These are phyloP conservation scores for Listronotus bonariensis DNA, from an alignment of 1,140 invertebrate species.

Conservation along the genomic window DNA sequence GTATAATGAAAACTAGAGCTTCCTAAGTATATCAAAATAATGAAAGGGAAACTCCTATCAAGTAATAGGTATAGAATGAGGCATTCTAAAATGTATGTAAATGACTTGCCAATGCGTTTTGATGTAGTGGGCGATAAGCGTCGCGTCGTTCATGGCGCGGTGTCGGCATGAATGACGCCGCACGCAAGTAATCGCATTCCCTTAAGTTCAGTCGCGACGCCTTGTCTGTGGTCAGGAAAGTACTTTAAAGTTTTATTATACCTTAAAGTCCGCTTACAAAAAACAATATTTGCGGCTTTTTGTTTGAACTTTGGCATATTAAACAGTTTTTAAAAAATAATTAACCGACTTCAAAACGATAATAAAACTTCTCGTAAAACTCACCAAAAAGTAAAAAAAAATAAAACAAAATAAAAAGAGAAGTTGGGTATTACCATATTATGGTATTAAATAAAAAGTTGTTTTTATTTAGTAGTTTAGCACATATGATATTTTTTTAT, in stretches of 20 bases:
- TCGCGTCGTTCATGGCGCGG: constrained; percentile 18
- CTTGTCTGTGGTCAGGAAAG: constrained; percentile 28
- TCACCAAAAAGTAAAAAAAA: too few relatives aligned
- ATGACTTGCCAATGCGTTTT: constrained; percentile 14
- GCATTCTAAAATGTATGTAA: constrained; percentile 5
- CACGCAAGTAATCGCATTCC: constrained; percentile 47
- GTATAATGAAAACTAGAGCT: too few relatives aligned
- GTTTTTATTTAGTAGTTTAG: too few relatives aligned
- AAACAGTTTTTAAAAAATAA: too few relatives aligned
- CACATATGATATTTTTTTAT: too few relatives aligned
- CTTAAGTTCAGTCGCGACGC: constrained; percentile 40
- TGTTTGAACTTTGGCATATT: too few relatives aligned
- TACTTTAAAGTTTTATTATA: constrained; percentile 5
- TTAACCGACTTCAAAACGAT: too few relatives aligned
- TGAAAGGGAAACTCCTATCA: constrained; percentile 4
- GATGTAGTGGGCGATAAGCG: constrained; percentile 45
- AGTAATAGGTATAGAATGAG: background rate
- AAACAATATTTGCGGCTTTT: too few relatives aligned
- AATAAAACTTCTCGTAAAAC: too few relatives aligned
- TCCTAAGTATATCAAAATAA: background rate
- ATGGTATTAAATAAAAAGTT: too few relatives aligned
- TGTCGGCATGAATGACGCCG: constrained; percentile 49
- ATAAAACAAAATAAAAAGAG: too few relatives aligned
- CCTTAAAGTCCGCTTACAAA: background rate
- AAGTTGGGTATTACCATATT: too few relatives aligned